phyloP scores from a whole-genome alignment of 92 coral and sea anemone species.

The Isaurus tuberculatus region DNA sequence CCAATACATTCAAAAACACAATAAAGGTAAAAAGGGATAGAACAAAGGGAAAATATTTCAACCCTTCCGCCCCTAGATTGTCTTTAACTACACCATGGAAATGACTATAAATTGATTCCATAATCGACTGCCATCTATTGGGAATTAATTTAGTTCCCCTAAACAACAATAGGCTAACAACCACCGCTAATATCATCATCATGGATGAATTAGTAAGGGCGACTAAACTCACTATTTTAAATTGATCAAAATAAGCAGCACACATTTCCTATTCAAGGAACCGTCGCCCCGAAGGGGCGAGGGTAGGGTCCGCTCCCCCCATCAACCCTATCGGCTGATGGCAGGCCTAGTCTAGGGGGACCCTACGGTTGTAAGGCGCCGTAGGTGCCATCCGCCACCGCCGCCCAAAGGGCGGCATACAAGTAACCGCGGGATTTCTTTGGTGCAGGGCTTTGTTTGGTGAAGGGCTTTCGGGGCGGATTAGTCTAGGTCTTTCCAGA shows the following conservation, averaged over 20 bases:
- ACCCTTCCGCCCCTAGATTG: conserved; percentile 64
- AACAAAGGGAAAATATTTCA: conserved; percentile 73
- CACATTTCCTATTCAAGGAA: conserved; percentile 55
- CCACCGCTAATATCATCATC: conserved; percentile 77
- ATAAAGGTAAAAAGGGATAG: conserved; percentile 77
- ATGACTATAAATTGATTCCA: conserved; percentile 70
- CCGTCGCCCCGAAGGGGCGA: conserved; percentile 24
- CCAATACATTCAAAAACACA: conserved; percentile 79
- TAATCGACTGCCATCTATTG: conserved; percentile 77
- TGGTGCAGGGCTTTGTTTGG: conserved; percentile 17
- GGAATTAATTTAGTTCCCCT: conserved; percentile 77
- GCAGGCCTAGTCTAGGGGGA: conserved; percentile 28
- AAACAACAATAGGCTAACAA: conserved; percentile 76
- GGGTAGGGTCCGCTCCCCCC: conserved; percentile 18
- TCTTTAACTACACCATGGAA: conserved; percentile 72
- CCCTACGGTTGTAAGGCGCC: conserved; percentile 33
- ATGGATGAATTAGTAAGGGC: conserved; percentile 81
- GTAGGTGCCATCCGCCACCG: conserved; percentile 34
- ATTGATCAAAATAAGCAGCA: conserved; percentile 82
- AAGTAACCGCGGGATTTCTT: conserved; percentile 30
- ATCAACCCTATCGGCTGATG: conserved; percentile 17
- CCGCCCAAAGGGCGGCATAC: conserved; percentile 36
- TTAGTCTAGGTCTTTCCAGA: conserved; percentile 34
- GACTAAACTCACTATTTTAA: conserved; percentile 76
- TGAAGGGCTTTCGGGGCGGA: conserved; percentile 36